These are phyloP conservation scores for Neoseiulus cucumeris DNA, from an alignment of 1,140 invertebrate species.

Conservation along the genomic window DNA sequence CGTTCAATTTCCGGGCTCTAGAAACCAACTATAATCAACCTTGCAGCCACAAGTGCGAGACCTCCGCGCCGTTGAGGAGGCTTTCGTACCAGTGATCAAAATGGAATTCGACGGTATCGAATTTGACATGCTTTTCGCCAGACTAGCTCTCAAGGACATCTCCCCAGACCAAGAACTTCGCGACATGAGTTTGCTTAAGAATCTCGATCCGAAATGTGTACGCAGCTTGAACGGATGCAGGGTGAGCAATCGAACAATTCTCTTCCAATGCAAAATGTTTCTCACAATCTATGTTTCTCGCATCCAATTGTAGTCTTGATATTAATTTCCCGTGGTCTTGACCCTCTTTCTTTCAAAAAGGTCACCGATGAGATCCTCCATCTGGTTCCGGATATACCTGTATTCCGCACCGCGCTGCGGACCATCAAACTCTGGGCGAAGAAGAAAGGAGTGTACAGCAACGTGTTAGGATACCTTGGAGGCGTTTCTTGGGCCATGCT, in stretches of 20 bases:
- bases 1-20: slow-evolving; percentile 14
- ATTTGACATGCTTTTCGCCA: slow-evolving; percentile 82
- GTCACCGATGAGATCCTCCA: slow-evolving; percentile 95
- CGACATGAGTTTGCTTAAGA: slow-evolving; percentile 78
- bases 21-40: too few relatives aligned
- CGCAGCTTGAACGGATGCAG: slow-evolving; percentile 63
- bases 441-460: slow-evolving; percentile 93
- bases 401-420: slow-evolving; percentile 73
- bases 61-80: slow-evolving; percentile 65
- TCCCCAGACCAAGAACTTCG: slow-evolving; percentile 57
- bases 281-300: neutral
- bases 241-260: neutral
- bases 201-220: slow-evolving; percentile 88
- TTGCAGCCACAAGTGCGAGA: slow-evolving; percentile 19
- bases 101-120: slow-evolving; percentile 98
- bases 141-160: slow-evolving; percentile 77
- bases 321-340: neutral
- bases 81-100: slow-evolving; percentile 97
- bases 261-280: neutral
- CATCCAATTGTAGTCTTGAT: neutral
- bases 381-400: slow-evolving; percentile 82
- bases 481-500: slow-evolving; percentile 99
- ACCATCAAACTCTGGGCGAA: slow-evolving; percentile 98
- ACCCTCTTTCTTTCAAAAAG: neutral
- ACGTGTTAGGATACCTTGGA: slow-evolving; percentile 88